Percentiles rank a stretch among this genome's conserved stretches.
phyloP scores from a whole-genome alignment of 2,888 invertebrate species.

The Dione vanillae region DNA sequence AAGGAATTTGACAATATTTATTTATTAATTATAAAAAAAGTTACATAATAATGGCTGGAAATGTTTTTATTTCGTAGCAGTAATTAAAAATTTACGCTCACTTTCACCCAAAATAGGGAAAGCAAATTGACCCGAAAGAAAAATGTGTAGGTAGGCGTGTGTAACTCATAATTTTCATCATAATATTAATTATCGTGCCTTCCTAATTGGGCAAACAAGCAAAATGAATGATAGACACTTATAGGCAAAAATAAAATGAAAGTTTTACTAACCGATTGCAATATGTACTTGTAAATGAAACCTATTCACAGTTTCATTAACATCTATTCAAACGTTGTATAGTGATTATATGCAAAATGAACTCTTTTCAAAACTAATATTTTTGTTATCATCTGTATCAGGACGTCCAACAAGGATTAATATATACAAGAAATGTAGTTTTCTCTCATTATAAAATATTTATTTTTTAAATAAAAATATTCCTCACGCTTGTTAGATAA shows the following conservation, averaged over 20 bases:
- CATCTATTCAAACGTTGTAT: constrained; percentile 42
- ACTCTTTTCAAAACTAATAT: constrained; percentile 41
- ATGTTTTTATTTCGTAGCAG: constrained; percentile 2
- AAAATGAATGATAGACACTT: not conserved
- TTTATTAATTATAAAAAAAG: constrained; percentile 1
- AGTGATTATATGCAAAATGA: constrained; percentile 41
- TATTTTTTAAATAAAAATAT: constrained; percentile 23
- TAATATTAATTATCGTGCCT: constrained; percentile 1
- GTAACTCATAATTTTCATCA: not conserved
- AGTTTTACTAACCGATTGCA: constrained; percentile 27
- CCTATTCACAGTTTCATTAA: constrained; percentile 44
- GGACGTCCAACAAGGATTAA: no score
- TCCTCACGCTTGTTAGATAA: constrained; percentile 26
- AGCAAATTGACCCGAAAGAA: constrained; percentile 16
- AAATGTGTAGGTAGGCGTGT: not conserved
- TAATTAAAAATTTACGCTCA: constrained; percentile 23
- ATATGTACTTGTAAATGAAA: constrained; percentile 23
- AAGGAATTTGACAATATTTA: not conserved
- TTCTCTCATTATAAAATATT: not conserved
- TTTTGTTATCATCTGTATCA: not conserved
- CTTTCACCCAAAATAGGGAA: constrained; percentile 3
- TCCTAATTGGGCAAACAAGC: not conserved
- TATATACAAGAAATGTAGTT: no score
- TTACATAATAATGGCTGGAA: no score
- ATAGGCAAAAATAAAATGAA: constrained; percentile 16